phyloP scores from a whole-genome alignment of 1,140 invertebrate genomes.

The Ostrea denselamellosa region DNA sequence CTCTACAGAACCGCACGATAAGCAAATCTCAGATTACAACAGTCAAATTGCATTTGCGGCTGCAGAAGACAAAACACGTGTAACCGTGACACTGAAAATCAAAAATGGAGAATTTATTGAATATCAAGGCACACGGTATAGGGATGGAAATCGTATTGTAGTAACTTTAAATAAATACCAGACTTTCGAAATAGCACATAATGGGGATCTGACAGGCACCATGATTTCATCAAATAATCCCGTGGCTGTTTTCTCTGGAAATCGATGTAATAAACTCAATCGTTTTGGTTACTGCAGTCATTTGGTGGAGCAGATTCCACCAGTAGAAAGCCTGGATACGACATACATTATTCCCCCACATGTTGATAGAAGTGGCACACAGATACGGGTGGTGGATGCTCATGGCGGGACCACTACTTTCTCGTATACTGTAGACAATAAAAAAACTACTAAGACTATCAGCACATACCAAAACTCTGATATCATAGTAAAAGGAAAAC shows the following conservation, averaged over 20 bases:
- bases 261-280: conserved; percentile 19
- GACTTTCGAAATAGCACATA: conserved; percentile 10
- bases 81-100: not conserved
- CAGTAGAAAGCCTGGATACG: not conserved
- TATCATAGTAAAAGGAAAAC: not conserved
- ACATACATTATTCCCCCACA: conserved; percentile 11
- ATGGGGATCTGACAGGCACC: conserved; percentile 18
- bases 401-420: not conserved
- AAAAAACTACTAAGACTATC: not conserved
- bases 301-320: conserved; percentile 15
- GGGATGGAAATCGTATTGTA: not conserved
- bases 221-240: not conserved
- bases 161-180: conserved; percentile 21
- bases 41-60: conserved; percentile 28
- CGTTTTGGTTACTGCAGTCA: conserved; percentile 18
- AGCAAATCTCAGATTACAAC: not conserved
- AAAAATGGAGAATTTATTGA: not conserved
- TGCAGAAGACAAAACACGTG: conserved; percentile 2
- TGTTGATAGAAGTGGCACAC: conserved; percentile 9
- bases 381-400: not conserved
- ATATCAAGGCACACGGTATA: not conserved
- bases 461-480: not conserved
- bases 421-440: not conserved
- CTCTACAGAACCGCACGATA: conserved; percentile 11
- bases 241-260: conserved; percentile 27